phyloP scores from a whole-genome alignment of 2,113 vertebrate genomes.

The Arizona elegans region DNA sequence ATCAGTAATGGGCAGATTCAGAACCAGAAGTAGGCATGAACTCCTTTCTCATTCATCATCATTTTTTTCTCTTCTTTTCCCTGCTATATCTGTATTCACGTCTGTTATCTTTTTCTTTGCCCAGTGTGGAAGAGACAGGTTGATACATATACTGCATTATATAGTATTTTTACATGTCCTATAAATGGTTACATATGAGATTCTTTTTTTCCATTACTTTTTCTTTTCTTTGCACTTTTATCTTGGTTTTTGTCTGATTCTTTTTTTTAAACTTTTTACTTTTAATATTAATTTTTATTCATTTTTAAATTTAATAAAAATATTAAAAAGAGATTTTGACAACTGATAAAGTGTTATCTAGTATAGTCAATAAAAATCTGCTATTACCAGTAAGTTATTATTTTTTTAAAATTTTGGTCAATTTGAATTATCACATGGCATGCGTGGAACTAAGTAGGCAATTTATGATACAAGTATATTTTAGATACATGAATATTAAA shows the following conservation, averaged over 20 bases:
- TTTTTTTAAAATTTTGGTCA: slow-evolving; percentile 10
- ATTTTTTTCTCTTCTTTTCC: not conserved
- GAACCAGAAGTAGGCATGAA: not conserved
- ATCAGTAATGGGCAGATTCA: not conserved
- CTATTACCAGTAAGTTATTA: not conserved
- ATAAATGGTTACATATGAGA: not conserved
- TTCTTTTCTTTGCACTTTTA: not conserved
- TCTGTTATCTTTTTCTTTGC: not conserved
- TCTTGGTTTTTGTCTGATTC: not conserved
- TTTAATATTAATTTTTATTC: not conserved
- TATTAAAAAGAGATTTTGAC: not conserved
- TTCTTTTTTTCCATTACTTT: not conserved
- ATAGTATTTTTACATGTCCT: not conserved
- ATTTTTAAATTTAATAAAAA: not conserved
- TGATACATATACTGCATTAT: not conserved
- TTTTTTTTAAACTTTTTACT: not conserved
- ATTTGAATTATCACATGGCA: not conserved
- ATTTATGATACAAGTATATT: not conserved
- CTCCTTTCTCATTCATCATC: not conserved
- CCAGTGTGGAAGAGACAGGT: not conserved
- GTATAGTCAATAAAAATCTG: not conserved
- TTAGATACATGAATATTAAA: not conserved
- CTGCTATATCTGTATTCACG: not conserved
- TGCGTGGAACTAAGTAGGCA: not conserved
- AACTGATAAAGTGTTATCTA: accelerated